A percentile compares a stretch with the other conserved stretches of the same genome.
Conservation (phyloP, 2,113 vertebrate genomes). For the Vombatus ursinus region DNA sequence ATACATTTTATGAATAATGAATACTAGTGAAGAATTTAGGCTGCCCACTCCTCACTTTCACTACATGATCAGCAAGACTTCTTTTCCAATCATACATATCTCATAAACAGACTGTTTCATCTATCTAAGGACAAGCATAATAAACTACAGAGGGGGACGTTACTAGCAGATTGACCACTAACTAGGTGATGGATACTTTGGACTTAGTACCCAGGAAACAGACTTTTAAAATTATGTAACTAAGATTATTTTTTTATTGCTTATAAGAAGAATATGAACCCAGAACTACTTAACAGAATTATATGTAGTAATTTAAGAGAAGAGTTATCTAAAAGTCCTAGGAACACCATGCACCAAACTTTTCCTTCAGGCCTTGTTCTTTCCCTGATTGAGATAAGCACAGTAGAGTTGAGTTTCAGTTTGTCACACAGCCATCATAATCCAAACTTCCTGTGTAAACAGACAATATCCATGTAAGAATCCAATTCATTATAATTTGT, state of each 20-base stretch:
- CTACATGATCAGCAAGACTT: neutral
- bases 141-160: neutral
- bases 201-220: neutral
- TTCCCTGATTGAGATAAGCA: slow-evolving; percentile 14
- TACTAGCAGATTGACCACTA: neutral
- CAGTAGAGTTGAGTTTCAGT: neutral
- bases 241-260: neutral
- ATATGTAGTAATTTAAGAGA: neutral
- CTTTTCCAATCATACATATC: neutral
- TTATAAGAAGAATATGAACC: neutral
- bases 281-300: neutral
- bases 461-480: neutral
- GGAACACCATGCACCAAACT: neutral
- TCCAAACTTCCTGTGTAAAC: neutral
- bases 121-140: neutral
- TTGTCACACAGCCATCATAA: neutral
- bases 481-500: neutral
- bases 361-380: neutral
- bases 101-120: neutral
- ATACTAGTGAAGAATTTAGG: neutral
- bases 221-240: neutral
- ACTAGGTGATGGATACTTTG: neutral
- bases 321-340: neutral
- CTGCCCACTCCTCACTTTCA: neutral
- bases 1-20: neutral